Conservation (phyloP, 2,113 vertebrate species). For the Prinia subflava region DNA sequence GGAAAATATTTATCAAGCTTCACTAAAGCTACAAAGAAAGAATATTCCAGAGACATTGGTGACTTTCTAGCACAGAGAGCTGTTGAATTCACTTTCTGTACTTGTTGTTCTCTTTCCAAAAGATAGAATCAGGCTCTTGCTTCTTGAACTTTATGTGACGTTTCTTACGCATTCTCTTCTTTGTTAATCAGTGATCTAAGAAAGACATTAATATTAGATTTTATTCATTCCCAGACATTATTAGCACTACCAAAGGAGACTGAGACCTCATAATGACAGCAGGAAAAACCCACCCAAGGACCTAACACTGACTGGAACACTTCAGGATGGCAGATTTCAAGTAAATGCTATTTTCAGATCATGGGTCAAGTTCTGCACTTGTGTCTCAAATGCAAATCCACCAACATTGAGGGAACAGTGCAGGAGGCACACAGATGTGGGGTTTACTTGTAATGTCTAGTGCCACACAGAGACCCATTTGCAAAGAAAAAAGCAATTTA, state of each 20-base stretch:
- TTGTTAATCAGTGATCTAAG: neutral
- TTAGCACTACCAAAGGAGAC: neutral
- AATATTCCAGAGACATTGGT: neutral
- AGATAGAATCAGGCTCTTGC: neutral
- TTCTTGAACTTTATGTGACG: neutral
- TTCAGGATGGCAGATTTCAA: neutral
- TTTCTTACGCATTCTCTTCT: neutral
- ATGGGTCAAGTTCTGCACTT: neutral
- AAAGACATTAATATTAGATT: neutral
- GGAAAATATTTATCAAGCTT: neutral
- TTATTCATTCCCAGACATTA: neutral
- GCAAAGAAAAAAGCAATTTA: neutral
- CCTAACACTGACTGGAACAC: neutral
- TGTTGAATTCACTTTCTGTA: neutral
- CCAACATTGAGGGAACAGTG: neutral
- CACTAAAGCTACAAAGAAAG: neutral
- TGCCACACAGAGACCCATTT: neutral
- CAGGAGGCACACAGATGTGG: rapidly evolving
- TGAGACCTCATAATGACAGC: neutral
- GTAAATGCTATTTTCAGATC: neutral
- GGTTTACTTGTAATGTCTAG: neutral
- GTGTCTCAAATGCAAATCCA: neutral
- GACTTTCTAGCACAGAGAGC: neutral
- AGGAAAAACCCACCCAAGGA: neutral
- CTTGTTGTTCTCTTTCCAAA: neutral